Evolutionary conservation across 2,797 vertebrate species (phyloP).

Genomic region (Choloepus didactylus): DNA sequence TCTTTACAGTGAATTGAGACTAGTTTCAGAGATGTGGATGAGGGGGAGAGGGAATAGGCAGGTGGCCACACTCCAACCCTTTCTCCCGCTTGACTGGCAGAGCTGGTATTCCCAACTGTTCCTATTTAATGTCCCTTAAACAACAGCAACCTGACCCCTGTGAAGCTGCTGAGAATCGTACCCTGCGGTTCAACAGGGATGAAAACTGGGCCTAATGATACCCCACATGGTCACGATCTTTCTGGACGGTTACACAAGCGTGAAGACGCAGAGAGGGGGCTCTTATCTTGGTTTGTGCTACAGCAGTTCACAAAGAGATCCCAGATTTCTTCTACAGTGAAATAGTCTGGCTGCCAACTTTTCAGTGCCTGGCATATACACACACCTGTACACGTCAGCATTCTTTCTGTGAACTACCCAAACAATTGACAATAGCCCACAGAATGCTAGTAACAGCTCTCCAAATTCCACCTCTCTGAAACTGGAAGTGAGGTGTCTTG

Average conservation of each 20-base stretch:
- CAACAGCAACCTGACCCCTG: background rate
- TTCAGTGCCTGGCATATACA: background rate
- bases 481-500: background rate
- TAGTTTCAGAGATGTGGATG: background rate
- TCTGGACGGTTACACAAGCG: conserved; percentile 48
- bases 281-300: background rate
- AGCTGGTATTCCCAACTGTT: conserved; percentile 15
- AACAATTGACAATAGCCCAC: background rate
- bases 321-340: background rate
- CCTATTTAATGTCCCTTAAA: conserved; percentile 33
- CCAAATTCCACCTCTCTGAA: background rate
- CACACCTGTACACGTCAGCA: background rate
- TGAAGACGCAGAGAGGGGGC: conserved; percentile 18
- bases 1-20: background rate
- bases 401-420: background rate
- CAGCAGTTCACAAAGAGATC: background rate
- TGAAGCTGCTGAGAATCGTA: background rate
- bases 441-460: background rate
- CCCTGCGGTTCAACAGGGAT: background rate
- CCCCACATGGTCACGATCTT: conserved; percentile 42
- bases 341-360: background rate
- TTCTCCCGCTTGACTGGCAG: conserved; percentile 27
- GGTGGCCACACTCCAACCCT: background rate
- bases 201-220: conserved; percentile 25
- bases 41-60: background rate